Conservation (phyloP, 1,140 invertebrate species). For the Antheraea pernyi region DNA sequence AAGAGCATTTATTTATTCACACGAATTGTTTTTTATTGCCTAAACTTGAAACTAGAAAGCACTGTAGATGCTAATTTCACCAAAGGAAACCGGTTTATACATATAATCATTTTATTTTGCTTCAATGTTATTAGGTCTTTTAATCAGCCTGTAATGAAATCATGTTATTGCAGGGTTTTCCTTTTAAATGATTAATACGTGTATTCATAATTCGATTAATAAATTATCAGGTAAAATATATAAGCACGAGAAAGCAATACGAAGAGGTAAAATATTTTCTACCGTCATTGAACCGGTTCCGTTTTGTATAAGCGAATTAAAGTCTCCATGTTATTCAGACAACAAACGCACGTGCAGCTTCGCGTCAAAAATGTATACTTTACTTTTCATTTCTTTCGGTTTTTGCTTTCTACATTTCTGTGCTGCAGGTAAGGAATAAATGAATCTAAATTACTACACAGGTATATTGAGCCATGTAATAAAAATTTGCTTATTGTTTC, state of each 20-base stretch:
- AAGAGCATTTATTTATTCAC: neutral
- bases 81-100: too few species aligned
- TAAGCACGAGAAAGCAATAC: conserved; percentile 22
- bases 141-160: too few species aligned
- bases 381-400: conserved; percentile 19
- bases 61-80: too few species aligned
- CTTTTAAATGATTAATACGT: neutral
- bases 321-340: conserved; percentile 51
- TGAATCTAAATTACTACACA: neutral
- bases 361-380: conserved; percentile 21
- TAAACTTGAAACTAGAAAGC: neutral
- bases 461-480: neutral
- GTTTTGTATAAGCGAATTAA: conserved; percentile 46
- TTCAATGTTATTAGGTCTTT: too few species aligned
- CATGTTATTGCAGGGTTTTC: too few species aligned
- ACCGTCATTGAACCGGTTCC: conserved; percentile 59
- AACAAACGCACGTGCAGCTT: conserved; percentile 40
- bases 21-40: neutral
- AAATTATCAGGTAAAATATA: neutral
- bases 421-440: conserved; percentile 17
- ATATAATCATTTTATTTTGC: too few species aligned
- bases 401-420: conserved; percentile 21
- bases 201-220: neutral
- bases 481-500: conserved; percentile 8
- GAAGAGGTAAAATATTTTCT: conserved; percentile 37